Evolutionary conservation across 30 jellyfish, hydroid and myxozoan genomes (phyloP).

Genomic region (Clytia hemisphaerica): DNA sequence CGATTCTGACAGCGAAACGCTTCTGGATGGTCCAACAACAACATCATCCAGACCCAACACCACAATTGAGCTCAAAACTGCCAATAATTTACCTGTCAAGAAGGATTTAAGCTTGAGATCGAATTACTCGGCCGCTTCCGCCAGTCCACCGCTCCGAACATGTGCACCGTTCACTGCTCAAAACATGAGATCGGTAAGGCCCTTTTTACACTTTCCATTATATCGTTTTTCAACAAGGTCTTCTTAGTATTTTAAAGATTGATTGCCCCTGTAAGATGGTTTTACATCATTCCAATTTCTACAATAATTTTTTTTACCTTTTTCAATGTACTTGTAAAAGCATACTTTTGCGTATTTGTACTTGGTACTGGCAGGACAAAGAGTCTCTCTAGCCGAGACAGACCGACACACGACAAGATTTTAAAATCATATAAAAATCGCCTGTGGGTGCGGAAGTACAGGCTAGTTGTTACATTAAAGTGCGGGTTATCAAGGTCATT

Average conservation of each 20-base stretch:
- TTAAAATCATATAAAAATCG: too few species aligned
- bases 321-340: too few species aligned
- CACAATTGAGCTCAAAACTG: too few species aligned
- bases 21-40: constrained; percentile 22
- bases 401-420: too few species aligned
- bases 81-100: constrained; percentile 9
- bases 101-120: too few species aligned
- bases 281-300: background rate
- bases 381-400: too few species aligned
- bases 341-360: too few species aligned
- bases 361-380: too few species aligned
- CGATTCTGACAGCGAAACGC: constrained; percentile 70
- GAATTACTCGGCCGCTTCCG: background rate
- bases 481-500: too few species aligned
- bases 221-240: background rate
- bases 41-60: too few species aligned
- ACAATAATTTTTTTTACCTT: background rate
- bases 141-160: constrained; percentile 27
- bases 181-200: constrained; percentile 72
- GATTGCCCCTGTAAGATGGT: background rate
- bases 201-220: background rate
- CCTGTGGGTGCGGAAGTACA: too few species aligned
- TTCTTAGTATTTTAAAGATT: background rate
- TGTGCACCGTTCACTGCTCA: constrained; percentile 87
- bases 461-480: too few species aligned